phyloP scores from a whole-genome alignment of 2,113 vertebrate genomes.

The Heterocephalus glaber region DNA sequence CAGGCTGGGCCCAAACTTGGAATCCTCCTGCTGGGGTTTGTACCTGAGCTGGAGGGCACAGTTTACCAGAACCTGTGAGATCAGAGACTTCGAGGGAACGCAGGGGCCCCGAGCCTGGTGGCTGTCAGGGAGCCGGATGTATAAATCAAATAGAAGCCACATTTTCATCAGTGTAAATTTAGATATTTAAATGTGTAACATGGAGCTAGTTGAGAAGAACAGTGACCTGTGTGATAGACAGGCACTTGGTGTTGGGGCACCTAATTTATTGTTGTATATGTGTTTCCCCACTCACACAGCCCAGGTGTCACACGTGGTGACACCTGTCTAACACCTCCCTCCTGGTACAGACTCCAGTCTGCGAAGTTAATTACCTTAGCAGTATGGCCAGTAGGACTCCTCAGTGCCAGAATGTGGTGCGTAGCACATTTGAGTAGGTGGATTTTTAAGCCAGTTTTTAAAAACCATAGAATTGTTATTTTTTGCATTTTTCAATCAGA shows the following conservation, averaged over 20 bases:
- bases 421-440: background rate
- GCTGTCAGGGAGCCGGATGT: background rate
- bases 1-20: background rate
- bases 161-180: background rate
- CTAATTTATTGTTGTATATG: background rate
- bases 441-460: background rate
- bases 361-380: constrained; percentile 33
- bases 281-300: background rate
- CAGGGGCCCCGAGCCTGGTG: background rate
- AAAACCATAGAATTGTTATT: background rate
- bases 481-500: background rate
- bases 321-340: background rate
- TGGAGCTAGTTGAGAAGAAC: background rate
- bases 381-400: background rate
- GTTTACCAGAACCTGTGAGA: background rate
- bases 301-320: background rate
- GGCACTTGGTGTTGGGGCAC: background rate
- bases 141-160: background rate
- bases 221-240: background rate
- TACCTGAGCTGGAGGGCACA: background rate
- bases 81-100: rapidly evolving
- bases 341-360: background rate
- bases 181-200: background rate
- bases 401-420: background rate
- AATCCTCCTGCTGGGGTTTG: background rate